A percentile compares a stretch with the other conserved stretches of the same genome.
These are phyloP conservation scores for Ivindomyrus marchei DNA, from an alignment of 2,113 vertebrate genomes.

Conservation along the genomic window DNA sequence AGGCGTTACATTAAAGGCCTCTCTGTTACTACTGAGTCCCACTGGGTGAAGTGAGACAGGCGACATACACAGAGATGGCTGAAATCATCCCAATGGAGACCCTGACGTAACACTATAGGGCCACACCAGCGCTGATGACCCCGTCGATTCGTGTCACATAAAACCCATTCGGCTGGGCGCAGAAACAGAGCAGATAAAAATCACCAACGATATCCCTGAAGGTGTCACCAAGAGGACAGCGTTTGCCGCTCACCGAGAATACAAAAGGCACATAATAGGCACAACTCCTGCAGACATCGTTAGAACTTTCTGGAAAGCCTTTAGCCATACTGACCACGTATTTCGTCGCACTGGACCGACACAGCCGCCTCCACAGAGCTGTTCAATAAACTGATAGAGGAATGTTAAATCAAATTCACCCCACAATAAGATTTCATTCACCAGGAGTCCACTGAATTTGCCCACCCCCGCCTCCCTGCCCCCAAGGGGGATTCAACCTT, in stretches of 20 bases:
- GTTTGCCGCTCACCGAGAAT: not conserved
- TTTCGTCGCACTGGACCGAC: not conserved
- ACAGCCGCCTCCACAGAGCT: not conserved
- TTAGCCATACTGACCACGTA: not conserved
- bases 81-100: conserved; percentile 15
- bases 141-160: not conserved
- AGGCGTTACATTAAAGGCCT: not conserved
- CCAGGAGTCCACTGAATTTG: not conserved
- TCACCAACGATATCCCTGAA: not conserved
- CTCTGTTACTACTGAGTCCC: conserved; percentile 2
- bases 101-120: not conserved
- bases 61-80: conserved; percentile 29
- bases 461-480: not conserved
- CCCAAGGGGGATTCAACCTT: not conserved
- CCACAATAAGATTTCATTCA: conserved; percentile 3
- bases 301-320: not conserved
- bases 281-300: not conserved
- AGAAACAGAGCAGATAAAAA: not conserved
- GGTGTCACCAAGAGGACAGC: not conserved
- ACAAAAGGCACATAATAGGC: not conserved
- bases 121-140: not conserved
- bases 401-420: conserved; percentile 11
- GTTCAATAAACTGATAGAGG: not conserved
- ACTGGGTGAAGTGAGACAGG: conserved; percentile 25
- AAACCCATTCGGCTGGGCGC: not conserved